Evolutionary conservation across 1,140 invertebrate species (phyloP), one percentile per base, ranked within the genome.

Genomic region (Lordiphosa collinella): DNA sequence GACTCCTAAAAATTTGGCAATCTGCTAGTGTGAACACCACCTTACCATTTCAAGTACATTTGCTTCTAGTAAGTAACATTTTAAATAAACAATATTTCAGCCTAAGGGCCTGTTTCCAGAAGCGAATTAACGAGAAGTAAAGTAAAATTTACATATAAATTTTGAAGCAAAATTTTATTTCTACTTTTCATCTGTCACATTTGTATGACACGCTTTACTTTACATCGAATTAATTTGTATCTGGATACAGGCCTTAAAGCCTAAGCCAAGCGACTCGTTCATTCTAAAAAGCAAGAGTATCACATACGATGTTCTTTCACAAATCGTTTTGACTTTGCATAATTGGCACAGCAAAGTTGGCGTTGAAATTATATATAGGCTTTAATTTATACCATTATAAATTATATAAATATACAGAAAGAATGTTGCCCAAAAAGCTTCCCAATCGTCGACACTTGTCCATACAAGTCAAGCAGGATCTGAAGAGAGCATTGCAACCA

Each of bases 291-390:
- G 22, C 6, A 6, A 37, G 11, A 37, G 11, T 13, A 37, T 37
- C 36, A 43, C 12, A 34, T 34, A 14, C 47, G 48, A 5, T 32
- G 5, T 14, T 12, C 38, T 25, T 25, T 25, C 22, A 25, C 32
- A 8, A n/a, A 2, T 37, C 32, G 11, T 58, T 5, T 13, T 11
- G 22, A 55, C 43, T 82, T 84, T 65, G 53, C 67, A 82, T 78
- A 75, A 70, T 71, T 80, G 61, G 37, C 22, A 29, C 13, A 11
- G 6, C 3, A 29, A 29, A 71, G 67, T 62, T 49, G 49, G 63
- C 63, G 34, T 41, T 68, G 69, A 59, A 63, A 34, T 16, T 32
- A 44, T 46, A 35, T 52, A 11, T 25, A 47, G 18, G 3, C 4
- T 35, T 49, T 18, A 8, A 38, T 9, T 25, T 48, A 1, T 40